Conservation (phyloP, 2,888 invertebrate species). For the Temnothorax rugatulus region DNA sequence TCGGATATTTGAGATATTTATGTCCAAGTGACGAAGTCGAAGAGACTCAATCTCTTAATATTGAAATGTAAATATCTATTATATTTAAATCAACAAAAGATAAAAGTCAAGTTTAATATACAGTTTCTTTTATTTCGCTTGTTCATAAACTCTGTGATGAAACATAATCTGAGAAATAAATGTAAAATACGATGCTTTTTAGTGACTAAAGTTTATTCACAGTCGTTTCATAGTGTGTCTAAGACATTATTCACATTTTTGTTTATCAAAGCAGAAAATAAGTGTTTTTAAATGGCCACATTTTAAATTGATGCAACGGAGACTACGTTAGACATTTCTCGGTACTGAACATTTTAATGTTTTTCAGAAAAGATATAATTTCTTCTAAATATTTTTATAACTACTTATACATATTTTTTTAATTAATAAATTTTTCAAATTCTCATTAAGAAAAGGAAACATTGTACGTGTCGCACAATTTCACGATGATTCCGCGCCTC, state of each 20-base stretch:
- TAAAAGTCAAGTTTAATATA: not conserved
- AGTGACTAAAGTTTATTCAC: not conserved
- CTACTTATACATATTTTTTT: not conserved
- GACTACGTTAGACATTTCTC: not conserved
- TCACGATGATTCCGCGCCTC: not conserved
- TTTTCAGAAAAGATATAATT: not conserved
- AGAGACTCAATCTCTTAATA: not conserved
- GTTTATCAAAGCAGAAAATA: not conserved
- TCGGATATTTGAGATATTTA: not conserved
- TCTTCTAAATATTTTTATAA: too few relatives aligned
- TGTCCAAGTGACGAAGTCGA: not conserved
- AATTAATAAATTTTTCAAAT: not conserved
- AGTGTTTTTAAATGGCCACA: not conserved
- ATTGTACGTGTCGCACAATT: too few relatives aligned
- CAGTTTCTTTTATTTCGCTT: too few relatives aligned
- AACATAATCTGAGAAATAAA: too few relatives aligned
- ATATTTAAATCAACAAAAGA: not conserved
- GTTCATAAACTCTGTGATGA: too few relatives aligned
- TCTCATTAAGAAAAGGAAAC: not conserved
- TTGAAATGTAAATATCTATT: not conserved
- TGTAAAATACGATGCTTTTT: too few relatives aligned
- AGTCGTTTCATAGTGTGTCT: not conserved
- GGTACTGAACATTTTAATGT: not conserved
- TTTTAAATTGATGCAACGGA: not conserved
- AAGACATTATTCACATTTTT: slow-evolving; percentile 4